A percentile compares a stretch with the other conserved stretches of the same genome.
Evolutionary conservation across 2,888 invertebrate genomes (phyloP).

Genomic region (Arctia plantaginis): DNA sequence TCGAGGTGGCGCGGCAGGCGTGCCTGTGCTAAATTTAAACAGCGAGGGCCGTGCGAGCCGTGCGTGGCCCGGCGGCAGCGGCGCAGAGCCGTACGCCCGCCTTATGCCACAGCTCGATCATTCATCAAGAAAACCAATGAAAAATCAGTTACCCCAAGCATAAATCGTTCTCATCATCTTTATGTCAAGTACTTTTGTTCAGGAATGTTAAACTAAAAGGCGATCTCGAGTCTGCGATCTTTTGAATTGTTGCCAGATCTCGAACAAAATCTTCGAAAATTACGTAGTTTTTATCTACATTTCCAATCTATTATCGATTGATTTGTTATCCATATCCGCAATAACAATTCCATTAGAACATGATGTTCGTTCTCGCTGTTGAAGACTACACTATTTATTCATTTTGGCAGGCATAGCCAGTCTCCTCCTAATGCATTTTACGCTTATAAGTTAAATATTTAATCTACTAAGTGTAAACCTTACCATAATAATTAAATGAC

Average conservation of each 20-base stretch:
- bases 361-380: neutral
- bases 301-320: neutral
- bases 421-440: neutral
- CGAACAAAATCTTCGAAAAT: slow-evolving; percentile 30
- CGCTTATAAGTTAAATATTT: neutral
- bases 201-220: neutral
- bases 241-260: neutral
- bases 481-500: neutral
- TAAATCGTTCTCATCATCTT: neutral
- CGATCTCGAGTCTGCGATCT: neutral
- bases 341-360: neutral
- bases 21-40: slow-evolving; percentile 82
- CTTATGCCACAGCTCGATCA: slow-evolving; percentile 62
- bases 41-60: slow-evolving; percentile 75
- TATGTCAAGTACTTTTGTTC: neutral
- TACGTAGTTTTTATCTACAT: neutral
- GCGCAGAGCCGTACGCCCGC: slow-evolving; percentile 59
- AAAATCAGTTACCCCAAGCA: neutral
- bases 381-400: slow-evolving; percentile 18
- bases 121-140: slow-evolving; percentile 66
- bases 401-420: neutral
- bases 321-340: neutral
- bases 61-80: slow-evolving; percentile 58
- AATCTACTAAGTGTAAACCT: neutral
- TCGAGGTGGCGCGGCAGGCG: slow-evolving; percentile 74